phyloP scores from a whole-genome alignment of 2,888 invertebrate genomes.

The Coenonympha glycerion region DNA sequence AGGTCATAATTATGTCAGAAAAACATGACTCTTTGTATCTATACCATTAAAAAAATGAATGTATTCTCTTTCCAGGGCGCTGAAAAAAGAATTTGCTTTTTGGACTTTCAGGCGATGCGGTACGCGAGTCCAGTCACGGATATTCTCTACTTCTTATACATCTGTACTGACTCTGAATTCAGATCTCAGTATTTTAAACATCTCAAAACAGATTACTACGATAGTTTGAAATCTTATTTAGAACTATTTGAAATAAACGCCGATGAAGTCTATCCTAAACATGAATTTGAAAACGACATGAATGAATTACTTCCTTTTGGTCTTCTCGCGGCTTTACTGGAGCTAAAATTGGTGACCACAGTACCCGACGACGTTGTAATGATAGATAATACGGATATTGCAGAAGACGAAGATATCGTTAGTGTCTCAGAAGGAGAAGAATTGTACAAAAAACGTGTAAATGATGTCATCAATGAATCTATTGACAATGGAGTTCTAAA shows the following conservation, averaged over 20 bases:
- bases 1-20: too few species aligned
- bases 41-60: not conserved
- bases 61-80: conserved; percentile 39
- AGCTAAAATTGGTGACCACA: conserved; percentile 44
- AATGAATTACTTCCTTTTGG: conserved; percentile 48
- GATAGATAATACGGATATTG: conserved; percentile 28
- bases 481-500: conserved; percentile 46
- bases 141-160: conserved; percentile 51
- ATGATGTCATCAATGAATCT: conserved; percentile 54
- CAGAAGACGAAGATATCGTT: conserved; percentile 25
- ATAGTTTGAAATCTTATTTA: conserved; percentile 44
- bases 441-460: conserved; percentile 44
- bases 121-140: conserved; percentile 57
- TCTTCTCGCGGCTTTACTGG: conserved; percentile 49
- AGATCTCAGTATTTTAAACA: conserved; percentile 46
- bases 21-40: not conserved
- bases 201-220: conserved; percentile 46
- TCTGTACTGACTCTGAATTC: conserved; percentile 54
- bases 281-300: conserved; percentile 45
- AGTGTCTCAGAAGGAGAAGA: conserved; percentile 23
- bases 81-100: conserved; percentile 46
- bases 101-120: conserved; percentile 62
- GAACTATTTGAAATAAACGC: conserved; percentile 43
- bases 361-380: conserved; percentile 16
- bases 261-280: conserved; percentile 41